Conservation (phyloP, 2,797 vertebrate genomes). For the Pseudopleuronectes americanus region DNA sequence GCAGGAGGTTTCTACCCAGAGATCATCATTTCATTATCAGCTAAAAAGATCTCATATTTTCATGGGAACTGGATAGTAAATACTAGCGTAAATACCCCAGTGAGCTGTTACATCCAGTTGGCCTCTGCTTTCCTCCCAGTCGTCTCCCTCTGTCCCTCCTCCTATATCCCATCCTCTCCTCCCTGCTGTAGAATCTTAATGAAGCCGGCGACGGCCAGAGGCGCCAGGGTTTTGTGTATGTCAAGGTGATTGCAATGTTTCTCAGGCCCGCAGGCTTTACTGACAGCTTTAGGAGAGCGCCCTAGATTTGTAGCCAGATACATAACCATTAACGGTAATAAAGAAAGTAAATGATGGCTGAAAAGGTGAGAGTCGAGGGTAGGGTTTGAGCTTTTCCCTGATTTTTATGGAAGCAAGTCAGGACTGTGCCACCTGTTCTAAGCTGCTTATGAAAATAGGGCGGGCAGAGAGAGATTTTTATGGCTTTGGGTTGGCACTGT, state of each 20-base stretch:
- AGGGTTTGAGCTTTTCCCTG: slow-evolving; percentile 73
- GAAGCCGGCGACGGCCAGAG: slow-evolving; percentile 73
- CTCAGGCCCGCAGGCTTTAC: slow-evolving; percentile 69
- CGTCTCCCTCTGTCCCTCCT: slow-evolving; percentile 55
- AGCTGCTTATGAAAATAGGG: slow-evolving; percentile 74
- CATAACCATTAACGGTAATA: slow-evolving; percentile 85
- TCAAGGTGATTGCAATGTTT: slow-evolving; percentile 85
- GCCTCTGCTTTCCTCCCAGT: slow-evolving; percentile 59
- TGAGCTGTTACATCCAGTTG: slow-evolving; percentile 71
- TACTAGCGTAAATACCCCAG: slow-evolving; percentile 77
- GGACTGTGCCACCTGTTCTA: slow-evolving; percentile 74
- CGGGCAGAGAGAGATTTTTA: slow-evolving; percentile 69
- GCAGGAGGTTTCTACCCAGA: slow-evolving; percentile 68
- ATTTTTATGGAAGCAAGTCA: slow-evolving; percentile 76
- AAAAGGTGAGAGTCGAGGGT: slow-evolving; percentile 80
- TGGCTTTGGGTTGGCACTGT: slow-evolving; percentile 64
- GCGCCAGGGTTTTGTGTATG: slow-evolving; percentile 77
- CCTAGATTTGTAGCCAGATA: slow-evolving; percentile 83
- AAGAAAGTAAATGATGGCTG: slow-evolving; percentile 86
- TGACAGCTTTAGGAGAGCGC: slow-evolving; percentile 84
- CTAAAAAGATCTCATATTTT: slow-evolving; percentile 71
- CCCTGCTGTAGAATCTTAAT: slow-evolving; percentile 78
- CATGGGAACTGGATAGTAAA: slow-evolving; percentile 77
- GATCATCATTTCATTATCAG: slow-evolving; percentile 78
- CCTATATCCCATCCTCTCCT: slow-evolving; percentile 39